Percentiles rank a stretch among this genome's conserved stretches.
phyloP scores from a whole-genome alignment of 2,797 vertebrate species.

The Alcedo quadribrachys region DNA sequence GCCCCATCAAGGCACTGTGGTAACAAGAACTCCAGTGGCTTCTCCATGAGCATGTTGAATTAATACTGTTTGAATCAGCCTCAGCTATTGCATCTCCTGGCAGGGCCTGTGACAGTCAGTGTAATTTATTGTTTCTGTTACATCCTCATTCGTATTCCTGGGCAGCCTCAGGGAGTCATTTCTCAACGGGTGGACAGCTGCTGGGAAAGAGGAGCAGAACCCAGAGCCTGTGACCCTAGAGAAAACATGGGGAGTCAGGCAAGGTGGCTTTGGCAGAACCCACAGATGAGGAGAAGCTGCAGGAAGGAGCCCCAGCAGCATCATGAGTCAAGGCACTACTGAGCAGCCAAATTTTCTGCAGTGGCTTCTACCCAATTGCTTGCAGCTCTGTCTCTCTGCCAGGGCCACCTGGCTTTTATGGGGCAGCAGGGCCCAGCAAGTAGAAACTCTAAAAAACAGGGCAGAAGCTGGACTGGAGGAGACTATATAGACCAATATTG shows the following conservation, averaged over 20 bases:
- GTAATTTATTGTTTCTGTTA: slow-evolving; percentile 56
- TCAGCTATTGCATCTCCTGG: not conserved
- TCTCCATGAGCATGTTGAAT: slow-evolving; percentile 36
- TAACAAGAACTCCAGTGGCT: not conserved
- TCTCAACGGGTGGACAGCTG: slow-evolving; percentile 41
- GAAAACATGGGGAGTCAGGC: not conserved
- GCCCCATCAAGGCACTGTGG: not conserved
- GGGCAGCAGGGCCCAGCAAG: not conserved
- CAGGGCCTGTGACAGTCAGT: not conserved
- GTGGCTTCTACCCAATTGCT: not conserved
- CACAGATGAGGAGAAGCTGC: not conserved
- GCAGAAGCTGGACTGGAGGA: not conserved
- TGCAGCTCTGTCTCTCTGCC: not conserved
- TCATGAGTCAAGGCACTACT: not conserved
- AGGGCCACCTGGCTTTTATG: not conserved
- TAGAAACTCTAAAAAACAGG: not conserved
- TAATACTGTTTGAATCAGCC: not conserved
- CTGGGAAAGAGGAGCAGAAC: not conserved
- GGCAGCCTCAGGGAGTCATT: slow-evolving; percentile 59
- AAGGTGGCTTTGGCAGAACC: not conserved
- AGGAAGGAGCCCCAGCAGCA: not conserved
- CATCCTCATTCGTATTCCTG: slow-evolving; percentile 46
- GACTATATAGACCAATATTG: not conserved
- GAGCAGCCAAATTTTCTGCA: not conserved
- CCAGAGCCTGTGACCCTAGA: not conserved